A percentile compares a stretch with the other conserved stretches of the same genome.
These are phyloP conservation scores for Gymnarchus niloticus DNA, from an alignment of 2,113 vertebrate species.

Conservation along the genomic window DNA sequence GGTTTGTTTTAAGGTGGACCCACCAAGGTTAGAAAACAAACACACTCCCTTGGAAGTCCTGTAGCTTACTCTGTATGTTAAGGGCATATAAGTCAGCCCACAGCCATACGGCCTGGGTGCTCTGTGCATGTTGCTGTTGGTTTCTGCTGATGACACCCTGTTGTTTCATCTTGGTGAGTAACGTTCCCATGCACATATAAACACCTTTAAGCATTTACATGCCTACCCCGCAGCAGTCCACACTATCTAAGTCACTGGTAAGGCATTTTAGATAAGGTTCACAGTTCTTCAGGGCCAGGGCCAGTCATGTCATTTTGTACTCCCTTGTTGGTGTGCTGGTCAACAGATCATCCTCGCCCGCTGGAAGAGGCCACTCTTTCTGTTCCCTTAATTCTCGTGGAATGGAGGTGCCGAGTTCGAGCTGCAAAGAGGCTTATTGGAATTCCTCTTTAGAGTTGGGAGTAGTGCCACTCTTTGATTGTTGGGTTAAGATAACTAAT, in stretches of 20 bases:
- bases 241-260: too few relatives aligned
- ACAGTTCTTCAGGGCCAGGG: too few relatives aligned
- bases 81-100: not conserved
- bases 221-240: too few relatives aligned
- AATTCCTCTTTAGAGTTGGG: not conserved
- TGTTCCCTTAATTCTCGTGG: not conserved
- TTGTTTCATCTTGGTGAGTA: not conserved
- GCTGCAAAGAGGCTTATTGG: too few relatives aligned
- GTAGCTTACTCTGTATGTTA: not conserved
- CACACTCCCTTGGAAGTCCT: not conserved
- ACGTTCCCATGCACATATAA: too few relatives aligned
- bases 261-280: too few relatives aligned
- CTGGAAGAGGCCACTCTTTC: not conserved
- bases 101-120: not conserved
- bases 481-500: not conserved
- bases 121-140: not conserved
- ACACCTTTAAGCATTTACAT: too few relatives aligned
- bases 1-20: not conserved
- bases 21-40: not conserved
- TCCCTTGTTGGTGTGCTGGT: not conserved
- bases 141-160: not conserved
- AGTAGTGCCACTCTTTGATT: not conserved
- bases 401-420: not conserved
- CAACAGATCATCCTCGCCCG: not conserved
- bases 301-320: too few relatives aligned